Evolutionary conservation across 92 coral and sea anemone genomes (phyloP), one percentile per base, ranked within the genome.

Genomic region (Epizoanthus rinbou): DNA sequence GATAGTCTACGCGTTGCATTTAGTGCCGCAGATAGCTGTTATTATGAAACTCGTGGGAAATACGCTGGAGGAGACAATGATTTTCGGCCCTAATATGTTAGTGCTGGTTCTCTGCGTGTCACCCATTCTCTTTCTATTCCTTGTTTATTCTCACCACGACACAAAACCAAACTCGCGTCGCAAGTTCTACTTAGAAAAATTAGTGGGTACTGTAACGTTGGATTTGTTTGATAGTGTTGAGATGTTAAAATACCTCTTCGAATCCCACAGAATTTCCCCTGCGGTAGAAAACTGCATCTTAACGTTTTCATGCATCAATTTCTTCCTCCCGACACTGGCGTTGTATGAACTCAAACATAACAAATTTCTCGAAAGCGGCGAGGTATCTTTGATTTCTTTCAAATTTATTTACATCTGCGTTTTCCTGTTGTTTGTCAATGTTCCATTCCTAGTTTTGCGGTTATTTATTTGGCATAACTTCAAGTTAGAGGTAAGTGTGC

Each of bases 151-250:
- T 10, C 95, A 89, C 37, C 95, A 93, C 87, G 89, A 91, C 83
- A 72, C 93, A 5, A 84, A 73, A 57, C 88, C 94, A n/a, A 87
- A 87, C 19, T 86, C 94, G 0, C 75, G 86, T 8, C 88, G 98
- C 37, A 93, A 91, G 69, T 85, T 90, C 75, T 93, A 93, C 88
- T 81, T 93, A 78, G 93, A 93, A 41, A 93, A 91, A 74, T 53
- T 93, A 56, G 82, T 89, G 7, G 89, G 88, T 10, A 90, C 93
- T 1, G 95, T 93, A 10, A 89, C 98, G 1, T 90, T 93, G 8
- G 98, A 93, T 24, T 85, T 93, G 70, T 91, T 93, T 37, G 97
- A 93, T 86, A 91, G 94, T 59, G 93, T 93, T 2, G 98, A 93
- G 79, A 93, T 93, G 92, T 45, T 93, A 57, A 90, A 93, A 35